Base-by-base conservation (phyloP, 2,797 vertebrate genomes). In the Mormyrus hasselquistii region DNA sequence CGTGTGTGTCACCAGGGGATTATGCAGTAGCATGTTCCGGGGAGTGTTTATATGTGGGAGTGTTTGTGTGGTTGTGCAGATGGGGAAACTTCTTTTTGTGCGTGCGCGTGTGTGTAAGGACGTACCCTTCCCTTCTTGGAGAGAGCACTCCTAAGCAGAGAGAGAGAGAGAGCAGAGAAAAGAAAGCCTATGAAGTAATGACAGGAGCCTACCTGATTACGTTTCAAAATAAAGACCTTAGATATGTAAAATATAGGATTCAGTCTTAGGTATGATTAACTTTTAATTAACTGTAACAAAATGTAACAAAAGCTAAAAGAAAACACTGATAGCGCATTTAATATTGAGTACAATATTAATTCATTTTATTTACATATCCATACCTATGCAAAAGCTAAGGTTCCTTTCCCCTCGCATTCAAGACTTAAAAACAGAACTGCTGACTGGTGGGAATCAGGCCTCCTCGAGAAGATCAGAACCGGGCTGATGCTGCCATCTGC, bases 401-500 rank as follows among this genome's bases (percentile, higher is more conserved):
- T 1, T 25, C 10, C 4, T 84, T 84, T 52, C 22, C 82, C 3
- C 8, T 50, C 16, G 47, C n/a, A 29, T 52, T 52, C 22, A 22
- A 49, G n/a, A 22, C 22, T 29, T 84, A 5, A 49, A 84, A 84
- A 79, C 16, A 79, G 19, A 79, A 79, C 16, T 79, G 38, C 6
- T n/a, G 73, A 79, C n/a, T 79, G 38, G 16, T 44, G 73, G 38
- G 47, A 38, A 38, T 73, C 65, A 5, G 34, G 73, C 41, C n/a
- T 79, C n/a, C 19, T 14, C 29, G 9, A 50, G 82, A 29, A 29
- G 16, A 25, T 87, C 4, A 47, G 34, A 52, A 52, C 9, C 90
- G 87, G 90, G 62, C 6, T 9, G 88, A 73, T 90, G 89, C 88
- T 91, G 90, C 92, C 89, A 89, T 83, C 94, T 93, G 87, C 91